These are phyloP conservation scores for Lacanobia wlatinum DNA, from an alignment of 2,888 invertebrate species.

Conservation along the genomic window DNA sequence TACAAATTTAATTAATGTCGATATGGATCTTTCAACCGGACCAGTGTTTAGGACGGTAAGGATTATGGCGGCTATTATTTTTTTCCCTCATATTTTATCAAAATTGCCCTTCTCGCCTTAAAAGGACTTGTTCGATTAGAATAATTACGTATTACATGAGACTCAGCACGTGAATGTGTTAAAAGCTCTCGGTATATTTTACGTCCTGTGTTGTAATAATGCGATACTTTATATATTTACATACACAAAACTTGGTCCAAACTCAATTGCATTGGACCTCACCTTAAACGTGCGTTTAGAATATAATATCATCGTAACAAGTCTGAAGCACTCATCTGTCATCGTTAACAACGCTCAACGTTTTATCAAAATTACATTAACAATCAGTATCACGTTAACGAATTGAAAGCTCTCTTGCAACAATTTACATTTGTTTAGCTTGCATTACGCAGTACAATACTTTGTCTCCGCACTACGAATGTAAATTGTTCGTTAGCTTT, in stretches of 20 bases:
- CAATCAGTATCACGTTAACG: slow-evolving; percentile 69
- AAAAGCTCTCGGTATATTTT: background rate
- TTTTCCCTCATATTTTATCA: slow-evolving; percentile 27
- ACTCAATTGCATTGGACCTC: background rate
- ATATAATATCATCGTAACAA: slow-evolving; percentile 31
- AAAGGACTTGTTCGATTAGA: slow-evolving; percentile 10
- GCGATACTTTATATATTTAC: background rate
- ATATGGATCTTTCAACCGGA: slow-evolving; percentile 77
- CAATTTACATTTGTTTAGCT: slow-evolving; percentile 75
- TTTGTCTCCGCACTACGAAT: slow-evolving; percentile 63
- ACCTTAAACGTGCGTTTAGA: slow-evolving; percentile 13
- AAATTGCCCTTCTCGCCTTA: slow-evolving; percentile 6
- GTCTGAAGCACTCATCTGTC: slow-evolving; percentile 39
- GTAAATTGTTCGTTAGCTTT: slow-evolving; percentile 63
- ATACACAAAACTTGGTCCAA: background rate
- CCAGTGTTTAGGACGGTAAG: slow-evolving; percentile 59
- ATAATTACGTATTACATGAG: slow-evolving; percentile 18
- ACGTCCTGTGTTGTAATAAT: background rate
- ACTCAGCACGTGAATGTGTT: background rate
- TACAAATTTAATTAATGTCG: slow-evolving; percentile 89
- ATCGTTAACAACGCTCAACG: slow-evolving; percentile 44
- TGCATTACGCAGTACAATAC: slow-evolving; percentile 71
- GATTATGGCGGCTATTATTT: slow-evolving; percentile 28
- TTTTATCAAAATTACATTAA: slow-evolving; percentile 67
- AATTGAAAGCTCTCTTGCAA: slow-evolving; percentile 68